phyloP scores from a whole-genome alignment of 2,797 vertebrate species.

The Acomys russatus region DNA sequence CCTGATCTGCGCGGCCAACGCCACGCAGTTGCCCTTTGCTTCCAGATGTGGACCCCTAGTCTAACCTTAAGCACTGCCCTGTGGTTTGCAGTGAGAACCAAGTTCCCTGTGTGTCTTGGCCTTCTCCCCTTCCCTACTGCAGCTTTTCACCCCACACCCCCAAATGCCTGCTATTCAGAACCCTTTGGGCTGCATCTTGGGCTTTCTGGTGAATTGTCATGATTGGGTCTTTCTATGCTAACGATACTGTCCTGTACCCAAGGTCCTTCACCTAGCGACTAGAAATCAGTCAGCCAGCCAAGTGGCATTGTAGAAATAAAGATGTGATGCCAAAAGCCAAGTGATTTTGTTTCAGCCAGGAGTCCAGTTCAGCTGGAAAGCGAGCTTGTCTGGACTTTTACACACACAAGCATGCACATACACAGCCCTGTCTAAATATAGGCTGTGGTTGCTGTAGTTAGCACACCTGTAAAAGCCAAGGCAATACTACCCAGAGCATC shows the following conservation, averaged over 20 bases:
- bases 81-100: background rate
- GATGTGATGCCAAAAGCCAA: background rate
- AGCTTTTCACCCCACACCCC: background rate
- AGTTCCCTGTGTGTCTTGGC: background rate
- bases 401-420: background rate
- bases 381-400: background rate
- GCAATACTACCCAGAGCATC: background rate
- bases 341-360: conserved; percentile 20
- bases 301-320: background rate
- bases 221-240: background rate
- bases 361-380: background rate
- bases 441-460: background rate
- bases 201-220: background rate
- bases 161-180: background rate
- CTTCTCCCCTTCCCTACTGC: background rate
- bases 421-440: background rate
- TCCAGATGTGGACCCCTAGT: background rate
- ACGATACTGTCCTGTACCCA: background rate
- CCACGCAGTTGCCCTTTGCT: background rate
- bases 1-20: background rate
- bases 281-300: background rate
- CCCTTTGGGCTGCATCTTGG: background rate
- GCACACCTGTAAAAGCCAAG: background rate
- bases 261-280: background rate
- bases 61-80: background rate